phyloP scores from a whole-genome alignment of 35 echinoderm and acorn worm genomes.

The Apostichopus californicus region DNA sequence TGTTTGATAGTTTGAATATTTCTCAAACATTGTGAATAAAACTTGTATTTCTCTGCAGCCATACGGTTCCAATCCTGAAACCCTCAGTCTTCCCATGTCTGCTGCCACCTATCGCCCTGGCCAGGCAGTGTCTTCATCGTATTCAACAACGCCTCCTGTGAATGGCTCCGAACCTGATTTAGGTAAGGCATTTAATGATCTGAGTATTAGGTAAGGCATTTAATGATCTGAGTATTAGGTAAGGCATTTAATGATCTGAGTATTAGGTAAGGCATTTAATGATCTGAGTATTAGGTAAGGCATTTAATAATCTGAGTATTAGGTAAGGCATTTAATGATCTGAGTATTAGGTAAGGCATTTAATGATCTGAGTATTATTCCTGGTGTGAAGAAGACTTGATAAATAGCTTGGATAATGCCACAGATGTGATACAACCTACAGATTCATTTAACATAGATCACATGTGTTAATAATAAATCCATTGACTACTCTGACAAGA shows the following conservation, averaged over 20 bases:
- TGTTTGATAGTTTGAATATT: too few relatives aligned
- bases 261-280: not conserved
- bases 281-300: not conserved
- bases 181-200: not conserved
- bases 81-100: slow-evolving; percentile 56
- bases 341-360: not conserved
- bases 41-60: too few relatives aligned
- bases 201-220: not conserved
- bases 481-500: too few relatives aligned
- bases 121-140: slow-evolving; percentile 55
- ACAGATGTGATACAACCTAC: too few relatives aligned
- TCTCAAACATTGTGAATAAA: too few relatives aligned
- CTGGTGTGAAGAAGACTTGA: too few relatives aligned
- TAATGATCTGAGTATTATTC: not conserved
- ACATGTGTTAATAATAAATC: too few relatives aligned
- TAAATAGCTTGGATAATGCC: too few relatives aligned
- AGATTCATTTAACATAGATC: too few relatives aligned
- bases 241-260: not conserved
- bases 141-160: slow-evolving; percentile 48
- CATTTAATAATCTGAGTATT: not conserved
- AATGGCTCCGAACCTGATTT: slow-evolving; percentile 34
- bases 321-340: not conserved
- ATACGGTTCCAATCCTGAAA: slow-evolving; percentile 44
- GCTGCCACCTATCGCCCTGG: slow-evolving; percentile 50
- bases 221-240: not conserved